Conservation (phyloP, 1,140 invertebrate genomes). For the Bombus consobrinus region DNA sequence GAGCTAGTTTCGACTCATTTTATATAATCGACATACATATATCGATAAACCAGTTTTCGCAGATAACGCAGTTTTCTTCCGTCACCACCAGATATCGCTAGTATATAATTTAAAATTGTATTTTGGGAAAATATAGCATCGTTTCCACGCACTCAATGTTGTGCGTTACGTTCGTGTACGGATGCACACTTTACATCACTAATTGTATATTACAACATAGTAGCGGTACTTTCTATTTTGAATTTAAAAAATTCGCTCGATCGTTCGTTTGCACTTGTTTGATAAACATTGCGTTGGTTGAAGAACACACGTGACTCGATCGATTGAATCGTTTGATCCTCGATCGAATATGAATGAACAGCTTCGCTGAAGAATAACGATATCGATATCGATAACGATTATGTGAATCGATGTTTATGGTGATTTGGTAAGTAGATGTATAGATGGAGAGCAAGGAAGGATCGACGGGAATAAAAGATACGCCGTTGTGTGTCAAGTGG, state of each 20-base stretch:
- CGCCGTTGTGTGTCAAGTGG: neutral
- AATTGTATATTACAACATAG: neutral
- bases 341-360: neutral
- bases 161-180: too few species aligned
- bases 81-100: too few species aligned
- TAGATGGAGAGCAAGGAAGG: neutral
- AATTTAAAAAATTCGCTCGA: neutral
- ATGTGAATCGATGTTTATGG: neutral
- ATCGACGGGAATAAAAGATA: neutral
- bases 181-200: too few species aligned
- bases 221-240: neutral
- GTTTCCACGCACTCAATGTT: too few species aligned
- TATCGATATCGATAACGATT: neutral
- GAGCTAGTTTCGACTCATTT: neutral
- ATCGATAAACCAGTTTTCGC: too few species aligned
- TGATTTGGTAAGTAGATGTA: neutral
- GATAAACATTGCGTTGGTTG: neutral
- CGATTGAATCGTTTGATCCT: neutral
- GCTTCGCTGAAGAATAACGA: neutral
- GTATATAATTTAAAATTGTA: too few species aligned
- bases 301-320: neutral
- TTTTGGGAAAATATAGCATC: too few species aligned
- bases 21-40: too few species aligned
- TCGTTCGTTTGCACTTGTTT: neutral
- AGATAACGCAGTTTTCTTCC: too few species aligned